Evolutionary conservation across 1,140 invertebrate genomes (phyloP), one percentile per base, ranked within the genome.

Genomic region (Ceratosolen fusciceps): DNA sequence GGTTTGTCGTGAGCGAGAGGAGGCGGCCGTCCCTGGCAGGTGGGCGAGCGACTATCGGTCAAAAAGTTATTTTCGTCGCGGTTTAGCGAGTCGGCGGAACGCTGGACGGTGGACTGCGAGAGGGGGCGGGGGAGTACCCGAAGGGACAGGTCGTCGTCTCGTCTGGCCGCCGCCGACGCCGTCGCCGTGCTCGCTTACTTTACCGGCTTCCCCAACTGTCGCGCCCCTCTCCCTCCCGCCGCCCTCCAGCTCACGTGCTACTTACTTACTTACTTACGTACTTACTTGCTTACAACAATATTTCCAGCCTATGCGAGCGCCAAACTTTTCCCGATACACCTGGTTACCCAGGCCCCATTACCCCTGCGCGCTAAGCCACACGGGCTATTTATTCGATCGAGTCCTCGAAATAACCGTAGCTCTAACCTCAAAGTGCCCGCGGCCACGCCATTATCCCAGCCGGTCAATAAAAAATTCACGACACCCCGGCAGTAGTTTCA

Each of bases 1-100:
- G 1, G 70, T 39, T 47, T 62, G 16, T 24, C 65, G 21, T 14
- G 39, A 31, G 60, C 4, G 12, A 62, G 4, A 19, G 60, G 31
- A 0, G n/a, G 14, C 16, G n/a, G 1, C 24, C 7, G n/a, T 9
- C 0, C 21, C 2, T 10, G 24, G 21, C 21, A 24, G 73, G 16
- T 0, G 19, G 16, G 8, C 5, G 49, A 70, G n/a, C 3, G n/a
- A 9, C 9, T 77, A 77, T 77, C 52, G 67, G 65, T 58, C 52
- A 43, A 56, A 54, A 60, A 71, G 65, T 77, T 77, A 71, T 77
- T 77, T 71, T 70, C 52, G 62, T 54, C 49, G 29, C 19, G 14
- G n/a, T n/a, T n/a, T n/a, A n/a, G n/a, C n/a, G n/a, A n/a, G n/a
- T n/a, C n/a, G n/a, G n/a, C n/a, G n/a, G n/a, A n/a, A n/a, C n/a